Percentiles rank a stretch among this genome's conserved stretches.
These are phyloP conservation scores for Reinhardtius hippoglossoides DNA, from an alignment of 2,113 vertebrate genomes.

Conservation along the genomic window DNA sequence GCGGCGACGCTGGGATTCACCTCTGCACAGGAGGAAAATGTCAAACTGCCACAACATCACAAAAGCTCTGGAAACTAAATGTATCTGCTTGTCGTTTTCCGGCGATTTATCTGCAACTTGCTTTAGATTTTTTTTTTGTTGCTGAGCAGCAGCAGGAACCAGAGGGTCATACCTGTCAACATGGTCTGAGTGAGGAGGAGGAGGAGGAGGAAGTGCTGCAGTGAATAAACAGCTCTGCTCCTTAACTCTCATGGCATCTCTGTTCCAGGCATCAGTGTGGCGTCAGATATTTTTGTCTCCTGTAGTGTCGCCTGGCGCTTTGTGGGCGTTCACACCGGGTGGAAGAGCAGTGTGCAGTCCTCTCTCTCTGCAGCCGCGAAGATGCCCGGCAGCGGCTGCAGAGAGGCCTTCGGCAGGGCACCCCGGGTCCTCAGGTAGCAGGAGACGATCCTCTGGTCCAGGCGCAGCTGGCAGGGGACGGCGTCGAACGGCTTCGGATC, in stretches of 20 bases:
- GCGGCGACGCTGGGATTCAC: not conserved
- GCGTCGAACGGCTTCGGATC: slow-evolving; percentile 95
- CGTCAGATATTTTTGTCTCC: not conserved
- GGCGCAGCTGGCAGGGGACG: slow-evolving; percentile 90
- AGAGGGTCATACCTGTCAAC: not conserved
- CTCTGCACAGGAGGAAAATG: not conserved
- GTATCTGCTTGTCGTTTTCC: slow-evolving; percentile 4
- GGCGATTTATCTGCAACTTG: slow-evolving; percentile 2
- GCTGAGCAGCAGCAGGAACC: not conserved
- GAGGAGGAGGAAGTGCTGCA: slow-evolving; percentile 11
- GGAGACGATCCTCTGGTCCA: slow-evolving; percentile 93
- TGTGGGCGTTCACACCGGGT: slow-evolving; percentile 84
- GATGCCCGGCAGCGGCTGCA: slow-evolving; percentile 71
- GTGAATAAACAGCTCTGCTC: not conserved
- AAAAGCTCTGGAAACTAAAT: slow-evolving; percentile 27
- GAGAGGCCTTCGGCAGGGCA: slow-evolving; percentile 44
- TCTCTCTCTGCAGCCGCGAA: slow-evolving; percentile 84
- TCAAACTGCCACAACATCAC: not conserved
- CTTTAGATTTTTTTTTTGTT: not conserved
- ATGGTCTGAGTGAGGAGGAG: slow-evolving; percentile 3
- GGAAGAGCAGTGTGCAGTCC: slow-evolving; percentile 93
- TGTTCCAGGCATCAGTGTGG: not conserved
- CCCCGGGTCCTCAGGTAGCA: slow-evolving; percentile 87
- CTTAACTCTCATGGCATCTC: not conserved
- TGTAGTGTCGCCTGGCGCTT: not conserved